Conservation (phyloP, 2,797 vertebrate genomes). For the Microchirus variegatus region DNA sequence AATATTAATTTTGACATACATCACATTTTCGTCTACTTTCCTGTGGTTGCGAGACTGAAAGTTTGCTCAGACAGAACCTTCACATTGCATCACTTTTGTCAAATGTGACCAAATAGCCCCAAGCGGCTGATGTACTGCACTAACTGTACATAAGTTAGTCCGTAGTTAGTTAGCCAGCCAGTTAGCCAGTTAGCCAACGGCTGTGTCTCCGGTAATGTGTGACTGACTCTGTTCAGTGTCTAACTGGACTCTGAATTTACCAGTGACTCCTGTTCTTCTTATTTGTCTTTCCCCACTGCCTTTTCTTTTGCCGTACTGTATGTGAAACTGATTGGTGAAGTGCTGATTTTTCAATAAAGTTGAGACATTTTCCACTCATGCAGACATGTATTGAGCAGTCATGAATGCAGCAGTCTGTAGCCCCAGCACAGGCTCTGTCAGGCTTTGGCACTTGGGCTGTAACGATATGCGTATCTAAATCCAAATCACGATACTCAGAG, state of each 20-base stretch:
- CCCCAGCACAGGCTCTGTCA: background rate
- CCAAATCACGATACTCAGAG: too few species aligned
- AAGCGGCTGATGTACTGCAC: slow-evolving; percentile 4
- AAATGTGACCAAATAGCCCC: slow-evolving; percentile 2
- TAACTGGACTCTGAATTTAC: background rate
- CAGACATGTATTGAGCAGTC: background rate
- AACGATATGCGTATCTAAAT: too few species aligned
- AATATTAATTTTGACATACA: background rate
- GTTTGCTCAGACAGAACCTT: background rate
- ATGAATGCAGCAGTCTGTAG: background rate
- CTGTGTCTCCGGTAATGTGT: slow-evolving; percentile 5
- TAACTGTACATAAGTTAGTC: background rate
- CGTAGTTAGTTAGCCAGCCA: background rate
- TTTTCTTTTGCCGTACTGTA: background rate
- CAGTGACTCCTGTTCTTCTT: background rate
- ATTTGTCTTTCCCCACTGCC: too few species aligned
- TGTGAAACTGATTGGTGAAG: slow-evolving; percentile 4
- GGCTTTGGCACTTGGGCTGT: background rate
- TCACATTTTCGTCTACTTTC: too few species aligned
- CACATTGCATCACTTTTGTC: background rate
- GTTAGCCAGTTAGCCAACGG: background rate
- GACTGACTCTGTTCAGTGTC: background rate
- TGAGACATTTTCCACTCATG: background rate
- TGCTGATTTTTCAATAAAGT: background rate
- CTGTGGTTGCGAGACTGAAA: background rate